phyloP scores from a whole-genome alignment of 2,888 invertebrate genomes.

The Temnothorax rugatulus region DNA sequence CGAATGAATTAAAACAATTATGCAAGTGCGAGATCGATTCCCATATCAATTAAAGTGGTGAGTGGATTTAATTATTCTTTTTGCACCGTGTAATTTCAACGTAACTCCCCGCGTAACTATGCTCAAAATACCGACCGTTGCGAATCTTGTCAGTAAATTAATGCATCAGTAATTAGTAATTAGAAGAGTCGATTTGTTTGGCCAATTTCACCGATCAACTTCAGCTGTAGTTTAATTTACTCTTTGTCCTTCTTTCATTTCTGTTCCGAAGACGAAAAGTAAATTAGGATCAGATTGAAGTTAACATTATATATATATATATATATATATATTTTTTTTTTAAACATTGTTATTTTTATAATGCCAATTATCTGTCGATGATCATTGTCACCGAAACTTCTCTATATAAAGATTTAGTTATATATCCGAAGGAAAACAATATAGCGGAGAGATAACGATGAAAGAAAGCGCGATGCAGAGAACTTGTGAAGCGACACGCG shows the following conservation, averaged over 20 bases:
- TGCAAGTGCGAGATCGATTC: neutral
- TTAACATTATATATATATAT: neutral
- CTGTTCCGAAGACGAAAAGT: neutral
- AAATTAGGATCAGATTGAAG: neutral
- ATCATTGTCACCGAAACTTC: neutral
- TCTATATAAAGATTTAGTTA: neutral
- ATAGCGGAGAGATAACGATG: neutral
- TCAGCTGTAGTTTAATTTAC: neutral
- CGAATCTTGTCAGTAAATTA: neutral
- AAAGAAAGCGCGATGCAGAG: neutral
- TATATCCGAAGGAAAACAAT: neutral
- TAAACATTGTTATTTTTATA: neutral
- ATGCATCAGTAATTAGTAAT: neutral
- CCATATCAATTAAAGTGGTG: neutral
- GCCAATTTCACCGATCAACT: constrained; percentile 1
- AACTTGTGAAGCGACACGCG: neutral
- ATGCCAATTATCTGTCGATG: neutral
- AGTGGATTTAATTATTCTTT: neutral
- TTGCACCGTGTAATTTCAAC: neutral
- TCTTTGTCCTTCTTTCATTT: neutral
- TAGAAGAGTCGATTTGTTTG: neutral
- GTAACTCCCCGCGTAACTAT: neutral
- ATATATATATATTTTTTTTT: neutral
- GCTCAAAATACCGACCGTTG: neutral
- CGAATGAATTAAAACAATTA: neutral